These are phyloP conservation scores for Amphiprion percula DNA, from an alignment of 2,113 vertebrate genomes.

Conservation along the genomic window DNA sequence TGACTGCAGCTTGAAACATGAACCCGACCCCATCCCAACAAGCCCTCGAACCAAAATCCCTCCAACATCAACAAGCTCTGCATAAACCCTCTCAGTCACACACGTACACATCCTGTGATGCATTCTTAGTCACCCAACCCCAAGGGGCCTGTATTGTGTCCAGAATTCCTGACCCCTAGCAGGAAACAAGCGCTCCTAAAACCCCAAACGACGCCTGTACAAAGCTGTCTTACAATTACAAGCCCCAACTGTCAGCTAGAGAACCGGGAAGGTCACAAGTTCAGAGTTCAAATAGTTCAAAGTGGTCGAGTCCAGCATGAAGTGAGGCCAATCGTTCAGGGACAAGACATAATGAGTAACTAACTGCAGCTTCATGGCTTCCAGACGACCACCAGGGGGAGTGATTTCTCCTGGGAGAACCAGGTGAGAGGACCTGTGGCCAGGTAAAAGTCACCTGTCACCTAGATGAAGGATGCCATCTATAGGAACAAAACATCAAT, in stretches of 20 bases:
- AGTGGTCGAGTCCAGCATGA: constrained; percentile 44
- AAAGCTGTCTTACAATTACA: constrained; percentile 67
- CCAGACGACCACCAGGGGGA: constrained; percentile 25
- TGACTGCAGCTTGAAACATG: constrained; percentile 45
- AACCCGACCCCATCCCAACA: constrained; percentile 46
- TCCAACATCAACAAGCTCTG: constrained; percentile 68
- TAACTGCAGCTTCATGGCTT: constrained; percentile 23
- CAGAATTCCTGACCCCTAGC: constrained; percentile 74
- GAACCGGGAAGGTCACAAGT: constrained; percentile 55
- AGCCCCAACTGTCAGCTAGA: constrained; percentile 50
- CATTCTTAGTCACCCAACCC: constrained; percentile 63
- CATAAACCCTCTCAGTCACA: constrained; percentile 59
- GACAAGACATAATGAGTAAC: constrained; percentile 29
- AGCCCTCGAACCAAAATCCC: constrained; percentile 56
- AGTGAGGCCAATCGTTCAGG: constrained; percentile 19
- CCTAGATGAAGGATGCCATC: not conserved
- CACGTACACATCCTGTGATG: constrained; percentile 51
- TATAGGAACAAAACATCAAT: not conserved
- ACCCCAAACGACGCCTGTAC: constrained; percentile 66
- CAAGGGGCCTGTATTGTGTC: constrained; percentile 71
- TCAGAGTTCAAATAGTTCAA: constrained; percentile 72
- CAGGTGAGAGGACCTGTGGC: too few relatives aligned
- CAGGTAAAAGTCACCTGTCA: constrained; percentile 1
- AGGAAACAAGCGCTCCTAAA: constrained; percentile 76
- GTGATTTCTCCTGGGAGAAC: not conserved